These are phyloP conservation scores for Drosophila lacicola DNA, from an alignment of 2,888 invertebrate species.

Conservation along the genomic window DNA sequence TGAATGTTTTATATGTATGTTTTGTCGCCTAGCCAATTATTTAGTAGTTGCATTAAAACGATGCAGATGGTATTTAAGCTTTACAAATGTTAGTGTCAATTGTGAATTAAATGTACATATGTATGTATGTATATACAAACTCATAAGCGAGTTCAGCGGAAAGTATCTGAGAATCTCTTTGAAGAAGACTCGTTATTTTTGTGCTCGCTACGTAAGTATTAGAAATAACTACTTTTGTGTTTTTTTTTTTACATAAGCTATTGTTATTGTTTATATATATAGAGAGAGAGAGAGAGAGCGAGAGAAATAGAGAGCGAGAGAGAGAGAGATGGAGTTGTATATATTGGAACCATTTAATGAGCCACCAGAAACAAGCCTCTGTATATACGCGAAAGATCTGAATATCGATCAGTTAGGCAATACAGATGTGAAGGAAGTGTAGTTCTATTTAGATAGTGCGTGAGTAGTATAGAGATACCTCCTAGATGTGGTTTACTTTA, in stretches of 20 bases:
- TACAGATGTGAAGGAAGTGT: constrained; percentile 18
- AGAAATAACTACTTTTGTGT: constrained; percentile 31
- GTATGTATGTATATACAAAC: constrained; percentile 39
- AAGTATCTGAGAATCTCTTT: constrained; percentile 12
- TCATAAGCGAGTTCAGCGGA: constrained; percentile 22
- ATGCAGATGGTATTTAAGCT: constrained; percentile 24
- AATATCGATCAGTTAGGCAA: constrained; percentile 9
- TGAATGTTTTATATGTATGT: constrained; percentile 1
- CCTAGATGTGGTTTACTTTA: constrained; percentile 20
- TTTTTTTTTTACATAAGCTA: constrained; percentile 26
- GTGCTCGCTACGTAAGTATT: constrained; percentile 45
- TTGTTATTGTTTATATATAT: constrained; percentile 13
- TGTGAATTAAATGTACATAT: constrained; percentile 48
- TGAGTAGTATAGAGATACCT: constrained; percentile 23
- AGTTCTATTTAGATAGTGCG: constrained; percentile 37
- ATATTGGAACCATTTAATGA: constrained; percentile 19
- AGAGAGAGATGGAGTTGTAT: constrained; percentile 24
- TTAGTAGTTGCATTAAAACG: constrained; percentile 14
- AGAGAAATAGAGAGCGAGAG: not conserved
- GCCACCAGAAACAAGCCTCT: constrained; percentile 22
- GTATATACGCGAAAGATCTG: constrained; percentile 3
- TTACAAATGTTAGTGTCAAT: constrained; percentile 33
- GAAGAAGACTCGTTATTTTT: constrained; percentile 20
- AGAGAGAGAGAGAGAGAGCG: not conserved
- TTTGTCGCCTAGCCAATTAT: not conserved